phyloP scores from a whole-genome alignment of 2,113 vertebrate genomes.

The Lagenorhynchus albirostris region DNA sequence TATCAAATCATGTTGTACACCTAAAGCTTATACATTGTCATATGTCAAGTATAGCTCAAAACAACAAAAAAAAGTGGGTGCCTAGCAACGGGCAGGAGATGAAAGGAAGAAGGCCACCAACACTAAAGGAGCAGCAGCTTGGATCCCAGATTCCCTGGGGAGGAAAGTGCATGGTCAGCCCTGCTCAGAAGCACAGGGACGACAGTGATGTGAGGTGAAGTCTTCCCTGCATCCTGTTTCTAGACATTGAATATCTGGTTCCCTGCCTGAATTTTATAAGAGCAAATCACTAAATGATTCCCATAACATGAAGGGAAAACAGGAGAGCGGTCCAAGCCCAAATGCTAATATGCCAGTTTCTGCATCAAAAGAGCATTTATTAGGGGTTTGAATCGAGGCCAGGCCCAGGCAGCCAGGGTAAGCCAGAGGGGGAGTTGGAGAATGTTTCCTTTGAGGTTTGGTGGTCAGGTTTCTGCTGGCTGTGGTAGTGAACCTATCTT shows the following conservation, averaged over 20 bases:
- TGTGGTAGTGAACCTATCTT: conserved; percentile 12
- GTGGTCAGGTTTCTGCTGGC: conserved; percentile 35
- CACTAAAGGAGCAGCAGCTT: neutral
- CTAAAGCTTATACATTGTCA: neutral
- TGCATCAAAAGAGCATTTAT: conserved; percentile 56
- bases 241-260: conserved; percentile 47
- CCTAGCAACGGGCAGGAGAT: neutral
- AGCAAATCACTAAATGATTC: conserved; percentile 61
- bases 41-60: neutral
- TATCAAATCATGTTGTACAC: neutral
- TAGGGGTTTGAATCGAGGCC: conserved; percentile 61
- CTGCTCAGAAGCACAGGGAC: neutral
- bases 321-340: conserved; percentile 38
- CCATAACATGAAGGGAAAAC: conserved; percentile 47
- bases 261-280: conserved; percentile 11
- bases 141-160: neutral
- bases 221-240: neutral
- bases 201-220: rapidly evolving
- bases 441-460: conserved; percentile 50
- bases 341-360: conserved; percentile 57
- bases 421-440: conserved; percentile 34
- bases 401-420: conserved; percentile 43
- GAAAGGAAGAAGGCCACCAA: neutral
- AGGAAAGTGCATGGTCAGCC: neutral
- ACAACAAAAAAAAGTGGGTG: neutral